phyloP scores from a whole-genome alignment of 1,140 invertebrate species.

The Cyrtorhinus lividipennis region DNA sequence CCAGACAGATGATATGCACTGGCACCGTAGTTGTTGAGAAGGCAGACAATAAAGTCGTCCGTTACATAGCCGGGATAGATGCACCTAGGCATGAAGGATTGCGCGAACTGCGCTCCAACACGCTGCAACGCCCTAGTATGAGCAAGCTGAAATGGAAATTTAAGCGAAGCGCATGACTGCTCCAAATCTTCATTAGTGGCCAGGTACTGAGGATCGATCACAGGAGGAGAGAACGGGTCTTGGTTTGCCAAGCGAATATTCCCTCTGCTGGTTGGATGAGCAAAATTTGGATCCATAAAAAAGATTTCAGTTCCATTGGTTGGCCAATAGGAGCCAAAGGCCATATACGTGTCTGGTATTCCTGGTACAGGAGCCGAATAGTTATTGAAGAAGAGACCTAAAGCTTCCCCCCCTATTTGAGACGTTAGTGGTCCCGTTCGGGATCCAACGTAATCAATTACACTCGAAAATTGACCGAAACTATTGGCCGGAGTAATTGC shows the following conservation, averaged over 20 bases:
- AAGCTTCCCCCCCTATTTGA: neutral
- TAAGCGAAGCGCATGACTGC: conserved; percentile 28
- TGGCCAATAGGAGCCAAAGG: conserved; percentile 24
- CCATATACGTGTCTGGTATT: conserved; percentile 31
- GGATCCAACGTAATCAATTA: conserved; percentile 39
- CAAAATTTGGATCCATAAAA: conserved; percentile 42
- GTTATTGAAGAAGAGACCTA: neutral
- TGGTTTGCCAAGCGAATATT: conserved; percentile 37
- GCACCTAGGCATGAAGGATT: neutral
- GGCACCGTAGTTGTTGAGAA: conserved; percentile 34
- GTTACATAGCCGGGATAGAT: neutral
- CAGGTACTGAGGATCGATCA: conserved; percentile 53
- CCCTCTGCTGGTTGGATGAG: conserved; percentile 60
- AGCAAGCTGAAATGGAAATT: neutral
- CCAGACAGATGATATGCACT: conserved; percentile 56
- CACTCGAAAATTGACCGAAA: conserved; percentile 36
- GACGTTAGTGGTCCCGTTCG: conserved; percentile 31
- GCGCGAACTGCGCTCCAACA: conserved; percentile 22
- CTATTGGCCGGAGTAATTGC: conserved; percentile 28
- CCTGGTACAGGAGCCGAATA: conserved; percentile 6
- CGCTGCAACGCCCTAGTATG: conserved; percentile 35
- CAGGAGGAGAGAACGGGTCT: conserved; percentile 43
- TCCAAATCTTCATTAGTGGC: conserved; percentile 34
- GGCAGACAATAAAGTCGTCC: conserved; percentile 26
- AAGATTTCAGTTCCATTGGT: conserved; percentile 28